A percentile compares a stretch with the other conserved stretches of the same genome.
Evolutionary conservation across 2,797 vertebrate genomes (phyloP).

Genomic region (Menidia menidia): DNA sequence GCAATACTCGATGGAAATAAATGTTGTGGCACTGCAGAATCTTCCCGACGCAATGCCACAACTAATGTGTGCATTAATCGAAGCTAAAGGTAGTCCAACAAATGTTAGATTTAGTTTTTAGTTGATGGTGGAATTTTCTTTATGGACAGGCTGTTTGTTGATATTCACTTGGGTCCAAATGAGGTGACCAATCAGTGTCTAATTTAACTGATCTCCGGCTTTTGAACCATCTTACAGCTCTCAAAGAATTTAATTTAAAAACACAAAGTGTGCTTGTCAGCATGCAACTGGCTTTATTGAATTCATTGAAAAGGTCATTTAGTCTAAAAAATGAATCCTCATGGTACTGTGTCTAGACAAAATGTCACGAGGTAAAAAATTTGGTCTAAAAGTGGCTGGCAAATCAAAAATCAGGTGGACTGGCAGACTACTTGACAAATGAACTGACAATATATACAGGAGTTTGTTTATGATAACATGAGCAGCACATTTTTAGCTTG

Average conservation of each 20-base stretch:
- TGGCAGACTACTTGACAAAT: not conserved
- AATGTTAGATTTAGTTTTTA: too few species aligned
- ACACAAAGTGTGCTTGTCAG: slow-evolving; percentile 1
- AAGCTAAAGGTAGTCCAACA: too few species aligned
- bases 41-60: too few species aligned
- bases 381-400: not conserved
- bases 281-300: not conserved
- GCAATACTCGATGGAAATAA: too few species aligned
- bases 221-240: too few species aligned
- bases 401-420: not conserved
- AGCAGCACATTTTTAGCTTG: slow-evolving; percentile 9
- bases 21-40: too few species aligned
- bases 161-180: too few species aligned
- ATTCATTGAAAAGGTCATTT: not conserved
- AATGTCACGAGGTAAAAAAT: slow-evolving; percentile 10
- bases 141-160: too few species aligned
- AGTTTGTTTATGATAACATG: not conserved
- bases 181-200: too few species aligned
- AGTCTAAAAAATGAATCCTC: slow-evolving; percentile 6
- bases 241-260: not conserved
- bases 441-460: not conserved
- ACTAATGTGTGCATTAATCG: too few species aligned
- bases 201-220: too few species aligned
- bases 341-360: not conserved
- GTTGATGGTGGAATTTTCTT: too few species aligned